phyloP scores from a whole-genome alignment of 2,113 vertebrate species.

The Copsychus sechellarum region DNA sequence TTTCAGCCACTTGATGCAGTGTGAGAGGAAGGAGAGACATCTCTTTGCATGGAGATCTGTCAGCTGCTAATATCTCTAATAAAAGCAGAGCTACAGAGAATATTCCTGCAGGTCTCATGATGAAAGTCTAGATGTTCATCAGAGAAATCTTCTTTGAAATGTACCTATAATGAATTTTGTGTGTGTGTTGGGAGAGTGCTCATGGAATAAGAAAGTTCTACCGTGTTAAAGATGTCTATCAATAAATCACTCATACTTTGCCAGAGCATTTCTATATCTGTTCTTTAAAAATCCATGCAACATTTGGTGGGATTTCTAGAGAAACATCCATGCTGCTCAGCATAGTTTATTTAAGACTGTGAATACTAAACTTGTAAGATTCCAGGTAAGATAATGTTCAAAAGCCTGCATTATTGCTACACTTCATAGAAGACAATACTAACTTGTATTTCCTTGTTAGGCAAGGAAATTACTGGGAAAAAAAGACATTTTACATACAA shows the following conservation, averaged over 20 bases:
- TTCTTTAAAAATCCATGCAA: neutral
- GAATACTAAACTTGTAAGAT: neutral
- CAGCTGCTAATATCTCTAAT: neutral
- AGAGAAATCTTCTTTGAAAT: neutral
- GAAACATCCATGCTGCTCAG: neutral
- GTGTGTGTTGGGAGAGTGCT: neutral
- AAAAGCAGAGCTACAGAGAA: neutral
- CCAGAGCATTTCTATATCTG: neutral
- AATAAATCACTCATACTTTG: neutral
- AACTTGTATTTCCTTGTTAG: neutral
- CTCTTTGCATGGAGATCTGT: neutral
- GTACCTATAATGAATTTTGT: neutral
- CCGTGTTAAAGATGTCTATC: fast-evolving
- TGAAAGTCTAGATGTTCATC: neutral
- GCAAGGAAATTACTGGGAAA: neutral
- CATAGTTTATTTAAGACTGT: neutral
- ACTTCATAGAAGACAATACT: neutral
- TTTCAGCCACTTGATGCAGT: neutral
- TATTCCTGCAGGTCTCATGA: neutral
- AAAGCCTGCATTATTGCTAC: neutral
- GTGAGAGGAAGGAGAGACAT: neutral
- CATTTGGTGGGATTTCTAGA: neutral
- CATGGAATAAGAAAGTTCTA: neutral
- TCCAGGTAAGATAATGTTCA: neutral
- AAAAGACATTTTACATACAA: neutral